Evolutionary conservation across 2,888 invertebrate species (phyloP).

Genomic region (Pseudococcus viburni): DNA sequence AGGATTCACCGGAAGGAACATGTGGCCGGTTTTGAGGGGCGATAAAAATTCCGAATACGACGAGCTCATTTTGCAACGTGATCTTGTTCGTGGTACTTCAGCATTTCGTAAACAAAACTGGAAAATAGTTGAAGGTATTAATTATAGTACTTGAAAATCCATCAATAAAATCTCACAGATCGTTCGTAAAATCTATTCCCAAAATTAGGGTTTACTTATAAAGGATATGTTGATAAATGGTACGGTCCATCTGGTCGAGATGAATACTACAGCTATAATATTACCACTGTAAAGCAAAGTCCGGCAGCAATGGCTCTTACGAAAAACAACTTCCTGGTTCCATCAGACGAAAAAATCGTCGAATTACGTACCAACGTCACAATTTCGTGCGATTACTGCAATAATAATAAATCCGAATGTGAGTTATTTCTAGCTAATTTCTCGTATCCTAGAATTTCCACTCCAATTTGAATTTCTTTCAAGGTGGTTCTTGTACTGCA

Average conservation of each 20-base stretch:
- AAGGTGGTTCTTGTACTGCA: not conserved
- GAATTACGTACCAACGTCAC: conserved; percentile 43
- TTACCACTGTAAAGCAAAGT: conserved; percentile 71
- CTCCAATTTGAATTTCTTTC: not conserved
- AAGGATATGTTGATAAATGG: not conserved
- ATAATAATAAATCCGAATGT: not conserved
- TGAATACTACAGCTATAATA: not conserved
- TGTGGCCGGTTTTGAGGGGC: conserved; percentile 59
- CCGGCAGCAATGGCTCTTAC: conserved; percentile 75
- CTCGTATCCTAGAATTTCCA: not conserved
- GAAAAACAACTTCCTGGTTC: conserved; percentile 47
- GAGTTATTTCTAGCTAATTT: not conserved
- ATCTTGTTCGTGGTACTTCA: not conserved
- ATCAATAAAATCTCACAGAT: not conserved
- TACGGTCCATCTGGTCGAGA: not conserved
- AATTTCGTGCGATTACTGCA: conserved; percentile 7
- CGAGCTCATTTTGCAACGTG: conserved; percentile 40
- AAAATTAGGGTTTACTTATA: conserved; percentile 71
- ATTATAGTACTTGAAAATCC: no score
- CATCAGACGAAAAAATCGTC: conserved; percentile 26
- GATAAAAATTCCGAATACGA: conserved; percentile 24
- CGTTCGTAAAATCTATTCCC: not conserved
- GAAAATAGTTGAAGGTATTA: conserved; percentile 50
- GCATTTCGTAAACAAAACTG: conserved; percentile 53
- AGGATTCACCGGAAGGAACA: conserved; percentile 47